A percentile compares a stretch with the other conserved stretches of the same genome.
Evolutionary conservation across 2,797 vertebrate species (phyloP).

Genomic region (Pogoniulus pusillus): DNA sequence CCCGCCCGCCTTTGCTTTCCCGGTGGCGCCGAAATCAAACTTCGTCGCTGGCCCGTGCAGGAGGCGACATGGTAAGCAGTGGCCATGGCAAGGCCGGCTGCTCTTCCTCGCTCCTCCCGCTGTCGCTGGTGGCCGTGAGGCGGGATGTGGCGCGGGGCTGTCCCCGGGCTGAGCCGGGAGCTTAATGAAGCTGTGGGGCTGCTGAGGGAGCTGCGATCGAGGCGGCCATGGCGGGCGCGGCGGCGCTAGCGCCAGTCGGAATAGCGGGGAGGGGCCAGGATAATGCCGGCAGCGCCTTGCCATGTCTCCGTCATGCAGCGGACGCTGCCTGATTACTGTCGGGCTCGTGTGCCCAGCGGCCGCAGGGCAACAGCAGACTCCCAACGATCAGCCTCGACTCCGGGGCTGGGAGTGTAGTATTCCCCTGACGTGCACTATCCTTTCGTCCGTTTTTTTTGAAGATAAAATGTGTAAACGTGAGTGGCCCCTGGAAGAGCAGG

Average conservation of each 20-base stretch:
- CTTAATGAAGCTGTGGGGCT: neutral
- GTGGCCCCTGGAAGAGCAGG: neutral
- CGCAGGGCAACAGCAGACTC: too few species aligned
- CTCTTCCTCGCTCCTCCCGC: neutral
- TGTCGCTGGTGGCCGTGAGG: neutral
- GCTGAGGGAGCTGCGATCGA: neutral
- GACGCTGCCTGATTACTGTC: too few species aligned
- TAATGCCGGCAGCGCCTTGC: neutral
- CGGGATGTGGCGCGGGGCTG: too few species aligned
- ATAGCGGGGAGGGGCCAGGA: neutral
- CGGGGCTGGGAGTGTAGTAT: neutral
- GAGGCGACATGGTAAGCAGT: constrained; percentile 29
- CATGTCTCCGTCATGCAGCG: too few species aligned
- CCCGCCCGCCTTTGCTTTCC: neutral
- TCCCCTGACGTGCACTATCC: neutral
- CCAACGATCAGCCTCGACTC: too few species aligned
- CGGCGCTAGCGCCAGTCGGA: neutral
- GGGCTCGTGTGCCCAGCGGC: neutral
- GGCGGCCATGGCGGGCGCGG: neutral
- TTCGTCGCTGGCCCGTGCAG: neutral
- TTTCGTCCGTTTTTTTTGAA: too few species aligned
- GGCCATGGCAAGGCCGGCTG: too few species aligned
- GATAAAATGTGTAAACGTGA: accelerated
- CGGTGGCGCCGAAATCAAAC: constrained; percentile 58
- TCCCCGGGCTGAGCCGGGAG: too few species aligned